Percentiles rank a stretch among this genome's conserved stretches.
Conservation (phyloP, 1,140 invertebrate species). For the Drosophila sechellia region DNA sequence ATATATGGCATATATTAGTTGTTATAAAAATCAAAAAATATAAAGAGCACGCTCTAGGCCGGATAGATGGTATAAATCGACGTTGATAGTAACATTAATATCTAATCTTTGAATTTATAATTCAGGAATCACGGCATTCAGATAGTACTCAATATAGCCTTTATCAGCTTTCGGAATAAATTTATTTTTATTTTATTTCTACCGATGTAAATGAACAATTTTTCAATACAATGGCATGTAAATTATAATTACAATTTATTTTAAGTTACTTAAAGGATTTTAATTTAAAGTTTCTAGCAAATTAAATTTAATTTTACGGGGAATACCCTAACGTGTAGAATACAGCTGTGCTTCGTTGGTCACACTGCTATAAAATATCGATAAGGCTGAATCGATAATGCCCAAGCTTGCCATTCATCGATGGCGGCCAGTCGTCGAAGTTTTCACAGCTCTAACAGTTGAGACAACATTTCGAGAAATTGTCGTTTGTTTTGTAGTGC, state of each 20-base stretch:
- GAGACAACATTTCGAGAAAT: not conserved
- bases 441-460: conserved; percentile 1
- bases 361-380: not conserved
- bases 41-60: not conserved
- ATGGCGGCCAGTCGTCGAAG: not conserved
- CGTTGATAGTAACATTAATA: conserved; percentile 3
- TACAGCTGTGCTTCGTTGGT: not conserved
- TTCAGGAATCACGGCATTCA: not conserved
- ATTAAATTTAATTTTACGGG: not conserved
- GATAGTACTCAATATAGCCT: not conserved
- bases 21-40: no score
- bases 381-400: not conserved
- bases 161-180: not conserved
- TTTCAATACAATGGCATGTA: no score
- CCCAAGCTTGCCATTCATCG: not conserved
- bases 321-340: not conserved
- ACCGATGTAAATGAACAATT: no score
- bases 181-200: not conserved
- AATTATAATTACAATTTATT: no score
- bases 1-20: no score
- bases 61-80: conserved; percentile 14
- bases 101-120: conserved; percentile 12
- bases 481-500: conserved; percentile 24
- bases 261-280: not conserved
- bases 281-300: not conserved